Evolutionary conservation across 2,797 vertebrate species (phyloP), one percentile per base, ranked within the genome.

Genomic region (Cephalopachus bancanus): DNA sequence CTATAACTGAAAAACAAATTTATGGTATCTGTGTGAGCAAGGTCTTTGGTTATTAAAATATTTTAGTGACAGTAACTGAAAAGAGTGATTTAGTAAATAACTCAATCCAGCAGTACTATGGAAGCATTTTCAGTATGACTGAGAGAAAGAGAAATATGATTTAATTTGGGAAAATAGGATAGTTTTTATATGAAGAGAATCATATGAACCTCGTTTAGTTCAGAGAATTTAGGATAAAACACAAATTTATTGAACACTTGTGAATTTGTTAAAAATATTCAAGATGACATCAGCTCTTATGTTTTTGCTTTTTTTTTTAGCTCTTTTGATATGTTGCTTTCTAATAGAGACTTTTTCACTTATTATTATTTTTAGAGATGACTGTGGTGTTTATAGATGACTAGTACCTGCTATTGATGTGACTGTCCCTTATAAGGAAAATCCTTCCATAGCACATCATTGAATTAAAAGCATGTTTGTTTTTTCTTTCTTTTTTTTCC

Each of bases 111-210:
- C 44, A 84, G 20, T 87, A 62, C 30, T 88, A 74, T 85, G 55
- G 57, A 92, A 80, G 67, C 24, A 60, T 81, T 51, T 67, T 80
- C 20, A 76, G 10, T 67, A 53, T 12, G 74, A 92, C 53, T 74
- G 20, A 81, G 12, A 91, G 15, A 93, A 75, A 91, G 65, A 94
- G 53, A 96, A 91, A 69, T 85, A 72, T 30, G 74, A 76, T 95
- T 96, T 95, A 69, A 85, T 72, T 91, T 96, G 37, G 26, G 78
- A 85, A 93, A 91, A 85, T 24, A 85, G 69, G 53, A 79, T 81
- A 59, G 30, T 55, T 81, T 87, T 44, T 86, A 57, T 83, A 83
- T 65, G 10, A 15, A 64, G 65, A 72, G 67, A 91, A 69, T 86
- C 30, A 71, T 69, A 62, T 79, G 79, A 83, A 87, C 49, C 51